phyloP scores from a whole-genome alignment of 2,113 vertebrate genomes.

The Neodontobutis hainanensis region DNA sequence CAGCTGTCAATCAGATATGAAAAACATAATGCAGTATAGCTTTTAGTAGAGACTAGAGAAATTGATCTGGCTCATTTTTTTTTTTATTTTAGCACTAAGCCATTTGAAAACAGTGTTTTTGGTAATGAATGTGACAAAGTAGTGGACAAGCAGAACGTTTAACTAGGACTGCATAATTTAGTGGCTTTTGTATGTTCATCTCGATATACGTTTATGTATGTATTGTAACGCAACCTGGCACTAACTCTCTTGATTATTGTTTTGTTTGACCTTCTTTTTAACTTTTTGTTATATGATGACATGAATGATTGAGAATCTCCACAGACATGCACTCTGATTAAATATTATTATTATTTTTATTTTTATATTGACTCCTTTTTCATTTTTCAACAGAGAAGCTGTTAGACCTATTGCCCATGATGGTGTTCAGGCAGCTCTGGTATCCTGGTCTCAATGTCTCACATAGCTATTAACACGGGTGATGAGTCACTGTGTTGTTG shows the following conservation, averaged over 20 bases:
- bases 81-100: constrained; percentile 9
- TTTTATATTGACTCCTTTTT: not conserved
- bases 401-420: constrained; percentile 24
- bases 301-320: too few species aligned
- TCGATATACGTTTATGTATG: too few species aligned
- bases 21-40: constrained; percentile 43
- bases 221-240: too few species aligned
- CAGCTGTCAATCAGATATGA: constrained; percentile 53
- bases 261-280: too few species aligned
- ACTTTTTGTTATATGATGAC: too few species aligned
- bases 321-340: too few species aligned
- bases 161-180: not conserved
- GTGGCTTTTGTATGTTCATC: too few species aligned
- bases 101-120: not conserved
- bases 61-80: constrained; percentile 6
- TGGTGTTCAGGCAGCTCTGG: constrained; percentile 54
- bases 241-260: too few species aligned
- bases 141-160: not conserved
- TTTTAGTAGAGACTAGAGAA: constrained; percentile 35
- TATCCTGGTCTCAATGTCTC: constrained; percentile 67
- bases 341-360: too few species aligned
- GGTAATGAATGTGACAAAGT: not conserved
- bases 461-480: constrained; percentile 66
- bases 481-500: constrained; percentile 74
- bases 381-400: constrained; percentile 20